Percentiles rank a stretch among this genome's conserved stretches.
phyloP scores from a whole-genome alignment of 64 coral and sea anemone genomes.

The Trachythela sp. region DNA sequence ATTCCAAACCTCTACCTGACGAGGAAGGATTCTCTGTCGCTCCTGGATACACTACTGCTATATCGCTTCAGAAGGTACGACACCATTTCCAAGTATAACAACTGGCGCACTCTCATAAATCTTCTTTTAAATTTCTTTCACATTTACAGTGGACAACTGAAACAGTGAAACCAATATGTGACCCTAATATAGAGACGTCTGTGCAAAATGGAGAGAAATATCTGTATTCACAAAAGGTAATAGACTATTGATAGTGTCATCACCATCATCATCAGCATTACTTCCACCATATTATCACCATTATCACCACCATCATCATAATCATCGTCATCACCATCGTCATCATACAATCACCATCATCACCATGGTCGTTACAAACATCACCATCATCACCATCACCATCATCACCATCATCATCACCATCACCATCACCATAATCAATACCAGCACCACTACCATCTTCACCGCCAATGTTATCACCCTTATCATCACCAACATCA shows the following conservation, averaged over 20 bases:
- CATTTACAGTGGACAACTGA: not conserved
- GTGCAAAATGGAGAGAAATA: not conserved
- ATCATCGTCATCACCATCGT: too few relatives aligned
- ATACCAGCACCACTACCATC: too few relatives aligned
- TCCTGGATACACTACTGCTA: not conserved
- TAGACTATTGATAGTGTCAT: not conserved
- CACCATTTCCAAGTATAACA: not conserved
- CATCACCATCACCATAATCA: not conserved
- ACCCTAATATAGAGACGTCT: not conserved
- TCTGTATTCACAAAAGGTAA: conserved; percentile 7
- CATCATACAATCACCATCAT: not conserved
- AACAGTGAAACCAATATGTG: not conserved
- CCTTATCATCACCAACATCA: too few relatives aligned
- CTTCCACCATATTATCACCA: not conserved
- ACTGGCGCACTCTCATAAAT: too few relatives aligned
- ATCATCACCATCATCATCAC: too few relatives aligned
- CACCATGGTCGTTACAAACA: too few relatives aligned
- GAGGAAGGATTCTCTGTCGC: not conserved
- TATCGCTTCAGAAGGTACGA: not conserved
- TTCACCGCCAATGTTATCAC: too few relatives aligned
- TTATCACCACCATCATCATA: too few relatives aligned
- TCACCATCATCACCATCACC: too few relatives aligned
- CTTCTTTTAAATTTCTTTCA: too few relatives aligned
- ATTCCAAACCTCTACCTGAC: not conserved
- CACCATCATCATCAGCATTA: too few relatives aligned